Base-by-base conservation (phyloP, 2,797 vertebrate genomes). In the Dryobates pubescens region DNA sequence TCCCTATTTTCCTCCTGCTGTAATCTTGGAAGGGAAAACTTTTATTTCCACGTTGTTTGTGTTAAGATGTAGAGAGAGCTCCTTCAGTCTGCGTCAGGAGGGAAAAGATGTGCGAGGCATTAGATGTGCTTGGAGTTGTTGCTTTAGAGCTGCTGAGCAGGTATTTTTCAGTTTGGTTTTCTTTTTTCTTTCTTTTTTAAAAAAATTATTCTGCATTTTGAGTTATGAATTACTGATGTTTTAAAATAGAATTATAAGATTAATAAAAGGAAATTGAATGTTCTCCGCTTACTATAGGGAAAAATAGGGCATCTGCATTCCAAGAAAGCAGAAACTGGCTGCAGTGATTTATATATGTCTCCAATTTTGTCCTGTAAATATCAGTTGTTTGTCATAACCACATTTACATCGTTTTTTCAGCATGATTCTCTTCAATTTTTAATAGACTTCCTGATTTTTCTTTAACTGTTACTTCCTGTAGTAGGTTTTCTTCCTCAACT, bases 291-390 rank as follows among this genome's bases (percentile, higher is more conserved):
- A 3, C 36, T 51, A 30, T 2, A 41, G 23, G 4, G 11, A 5
- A 7, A 29, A 32, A 13, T 6, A 17, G 5, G 19, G 13, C 19
- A 58, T 49, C 29, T 51, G 20, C 14, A 3, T n/a, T 68, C 9
- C 6, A 26, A 9, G 34, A 29, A 43, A 10, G n/a, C 23, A 88
- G 47, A 67, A 76, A 51, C 19, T 20, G 26, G 16, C 22, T 71
- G 0, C 18, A 45, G 18, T 36, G 10, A 3, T 29, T 56, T 20
- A 7, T 20, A 1, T 2, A 0, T 5, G 1, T 38, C 3, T 9
- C 7, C 1, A 1, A 24, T 15, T 30, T 26, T 29, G 26, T 32
- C 1, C 13, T 61, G 27, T 13, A 13, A 20, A 3, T 12, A 3
- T 11, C 54, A 34, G 6, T 14, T 29, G 13, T 22, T 16, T 29